phyloP scores from a whole-genome alignment of 2,797 vertebrate species.

The Tadarida brasiliensis region DNA sequence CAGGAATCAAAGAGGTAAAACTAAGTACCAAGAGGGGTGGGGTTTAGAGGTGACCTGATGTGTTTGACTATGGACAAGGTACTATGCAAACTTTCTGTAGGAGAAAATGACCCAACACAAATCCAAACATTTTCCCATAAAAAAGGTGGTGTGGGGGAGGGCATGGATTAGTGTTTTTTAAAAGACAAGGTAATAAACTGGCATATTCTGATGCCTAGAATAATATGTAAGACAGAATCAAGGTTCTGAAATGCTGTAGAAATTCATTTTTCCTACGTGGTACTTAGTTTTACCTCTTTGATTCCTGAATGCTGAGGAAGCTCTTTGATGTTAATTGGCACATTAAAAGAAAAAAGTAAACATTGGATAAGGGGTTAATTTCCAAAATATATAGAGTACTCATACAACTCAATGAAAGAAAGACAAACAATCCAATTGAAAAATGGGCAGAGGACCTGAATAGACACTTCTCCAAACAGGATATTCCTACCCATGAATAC shows the following conservation, averaged over 20 bases:
- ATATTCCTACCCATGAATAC: neutral
- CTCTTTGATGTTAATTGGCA: neutral
- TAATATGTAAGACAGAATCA: conserved; percentile 23
- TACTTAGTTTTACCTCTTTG: neutral
- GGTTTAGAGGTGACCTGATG: neutral
- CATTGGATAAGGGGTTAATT: no score
- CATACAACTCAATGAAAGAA: no score
- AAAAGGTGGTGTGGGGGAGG: no score
- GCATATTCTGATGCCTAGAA: neutral
- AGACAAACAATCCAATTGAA: no score
- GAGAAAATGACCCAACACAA: neutral
- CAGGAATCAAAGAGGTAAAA: neutral
- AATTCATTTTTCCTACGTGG: neutral
- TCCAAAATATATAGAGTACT: no score
- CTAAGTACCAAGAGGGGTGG: neutral
- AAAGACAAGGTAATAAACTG: neutral
- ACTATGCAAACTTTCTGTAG: neutral
- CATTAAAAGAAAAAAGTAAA: neutral
- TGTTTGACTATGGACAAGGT: neutral
- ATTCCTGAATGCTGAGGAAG: neutral
- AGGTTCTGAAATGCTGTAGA: neutral
- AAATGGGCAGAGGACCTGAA: no score
- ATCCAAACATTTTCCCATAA: neutral
- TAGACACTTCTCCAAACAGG: no score
- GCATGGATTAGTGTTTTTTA: neutral